Evolutionary conservation across 2,888 invertebrate species (phyloP), one percentile per base, ranked within the genome.

Genomic region (Cosmia pyralina): DNA sequence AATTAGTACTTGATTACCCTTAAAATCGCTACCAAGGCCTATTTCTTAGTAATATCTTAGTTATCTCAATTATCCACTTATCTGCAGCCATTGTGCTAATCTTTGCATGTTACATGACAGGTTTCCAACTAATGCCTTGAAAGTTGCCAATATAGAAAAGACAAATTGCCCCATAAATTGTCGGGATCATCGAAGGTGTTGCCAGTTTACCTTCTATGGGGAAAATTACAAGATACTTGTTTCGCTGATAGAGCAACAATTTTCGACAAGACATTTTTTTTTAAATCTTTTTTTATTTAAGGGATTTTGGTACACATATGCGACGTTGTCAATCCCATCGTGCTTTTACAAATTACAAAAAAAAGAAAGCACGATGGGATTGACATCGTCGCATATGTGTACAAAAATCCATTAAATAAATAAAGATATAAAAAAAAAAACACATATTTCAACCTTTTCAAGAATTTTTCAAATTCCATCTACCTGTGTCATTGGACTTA

Each of bases 81-180:
- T 53, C 28, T 57, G 1, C 5, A 50, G 19, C 6, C 11, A 69
- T 76, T 64, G 28, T 71, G 22, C n/a, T 75, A 81, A 75, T 75
- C 41, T 58, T 22, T 62, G 46, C 58, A 64, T 48, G 22, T 67
- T n/a, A 65, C 52, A 28, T 58, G 78, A 64, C 72, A 79, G 71
- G 68, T 72, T 75, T 62, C 50, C 19, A 62, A 66, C 62, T 75
- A 86, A 81, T 77, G 34, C 64, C 69, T 68, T 65, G 81, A 85
- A 82, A 84, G 75, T 85, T 82, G 82, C 79, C 80, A 85, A 69
- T 80, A 80, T 71, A 75, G 52, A 57, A 77, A 77, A 81, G 67
- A 82, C 64, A 82, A 86, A 86, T 85, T 84, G 72, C 75, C 62
- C 65, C 67, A 83, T 89, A 88, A 89, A 88, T 87, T 65, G 59